A percentile compares a stretch with the other conserved stretches of the same genome.
Conservation (phyloP, 2,888 invertebrate genomes). For the Hydriomena furcata region DNA sequence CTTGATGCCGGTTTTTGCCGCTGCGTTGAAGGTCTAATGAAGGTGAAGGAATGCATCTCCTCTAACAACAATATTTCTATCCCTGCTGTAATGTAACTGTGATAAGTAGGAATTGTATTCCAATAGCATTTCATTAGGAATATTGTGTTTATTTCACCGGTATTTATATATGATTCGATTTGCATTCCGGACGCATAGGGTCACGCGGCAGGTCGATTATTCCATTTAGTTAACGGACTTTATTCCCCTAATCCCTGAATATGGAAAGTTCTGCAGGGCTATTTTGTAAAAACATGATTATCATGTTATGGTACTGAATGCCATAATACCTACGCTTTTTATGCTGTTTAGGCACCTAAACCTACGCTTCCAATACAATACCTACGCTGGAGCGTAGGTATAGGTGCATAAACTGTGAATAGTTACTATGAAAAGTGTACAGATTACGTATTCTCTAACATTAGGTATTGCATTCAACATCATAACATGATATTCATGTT, state of each 20-base stretch:
- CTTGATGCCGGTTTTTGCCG: conserved; percentile 39
- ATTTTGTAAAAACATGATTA: too few species aligned
- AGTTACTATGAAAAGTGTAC: too few species aligned
- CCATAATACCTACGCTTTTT: too few species aligned
- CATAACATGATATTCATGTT: too few species aligned
- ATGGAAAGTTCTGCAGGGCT: too few species aligned
- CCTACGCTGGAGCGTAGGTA: too few species aligned
- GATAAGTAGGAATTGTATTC: neutral
- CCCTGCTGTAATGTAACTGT: neutral
- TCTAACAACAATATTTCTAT: neutral
- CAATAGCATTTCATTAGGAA: neutral
- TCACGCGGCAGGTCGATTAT: conserved; percentile 21
- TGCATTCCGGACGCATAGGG: conserved; percentile 19
- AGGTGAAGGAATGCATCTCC: conserved; percentile 54
- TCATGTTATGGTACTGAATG: too few species aligned
- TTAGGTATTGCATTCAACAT: too few species aligned
- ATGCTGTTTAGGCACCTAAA: too few species aligned
- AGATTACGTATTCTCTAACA: too few species aligned
- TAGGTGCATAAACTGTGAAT: too few species aligned
- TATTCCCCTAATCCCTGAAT: neutral
- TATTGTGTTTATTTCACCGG: neutral
- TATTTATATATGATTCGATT: neutral
- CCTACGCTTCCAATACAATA: too few species aligned
- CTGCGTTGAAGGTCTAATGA: conserved; percentile 70
- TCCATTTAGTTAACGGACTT: conserved; percentile 10